Percentiles rank a stretch among this genome's conserved stretches.
Conservation (phyloP, 2,113 vertebrate genomes). For the Festucalex cinctus region DNA sequence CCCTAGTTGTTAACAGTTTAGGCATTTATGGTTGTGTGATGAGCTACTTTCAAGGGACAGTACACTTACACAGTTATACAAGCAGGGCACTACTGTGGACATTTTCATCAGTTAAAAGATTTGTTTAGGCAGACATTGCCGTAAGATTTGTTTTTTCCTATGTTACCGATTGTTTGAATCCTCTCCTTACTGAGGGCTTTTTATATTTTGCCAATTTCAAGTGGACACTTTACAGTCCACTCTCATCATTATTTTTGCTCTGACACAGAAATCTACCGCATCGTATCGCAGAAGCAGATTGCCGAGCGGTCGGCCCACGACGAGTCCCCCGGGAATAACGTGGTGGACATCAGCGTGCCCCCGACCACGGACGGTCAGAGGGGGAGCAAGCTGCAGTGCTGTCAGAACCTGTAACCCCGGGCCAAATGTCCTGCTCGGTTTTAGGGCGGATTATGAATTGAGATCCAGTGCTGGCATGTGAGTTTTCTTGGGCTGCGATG, state of each 20-base stretch:
- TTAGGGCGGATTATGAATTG: constrained; percentile 57
- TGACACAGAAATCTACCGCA: constrained; percentile 91
- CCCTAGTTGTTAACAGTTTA: too few species aligned
- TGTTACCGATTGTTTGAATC: too few species aligned
- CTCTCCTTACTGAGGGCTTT: background rate
- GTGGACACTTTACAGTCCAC: background rate
- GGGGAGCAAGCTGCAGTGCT: constrained; percentile 95
- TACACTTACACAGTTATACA: too few species aligned
- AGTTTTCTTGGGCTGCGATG: constrained; percentile 31
- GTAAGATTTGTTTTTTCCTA: too few species aligned
- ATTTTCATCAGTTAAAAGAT: too few species aligned
- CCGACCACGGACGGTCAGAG: constrained; percentile 95
- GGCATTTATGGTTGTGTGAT: too few species aligned
- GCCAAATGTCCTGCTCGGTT: constrained; percentile 48
- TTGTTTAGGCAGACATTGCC: too few species aligned
- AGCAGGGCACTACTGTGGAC: too few species aligned
- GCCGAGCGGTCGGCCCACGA: constrained; percentile 91
- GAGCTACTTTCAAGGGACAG: too few species aligned
- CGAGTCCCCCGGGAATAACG: constrained; percentile 96
- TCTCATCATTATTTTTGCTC: background rate
- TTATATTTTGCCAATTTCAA: background rate
- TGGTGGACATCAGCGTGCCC: constrained; percentile 97
- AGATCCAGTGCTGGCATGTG: constrained; percentile 50
- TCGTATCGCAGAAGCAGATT: constrained; percentile 97
- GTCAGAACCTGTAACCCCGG: constrained; percentile 92